Evolutionary conservation across 2,113 vertebrate species (phyloP).

Genomic region (Cottus gobio): DNA sequence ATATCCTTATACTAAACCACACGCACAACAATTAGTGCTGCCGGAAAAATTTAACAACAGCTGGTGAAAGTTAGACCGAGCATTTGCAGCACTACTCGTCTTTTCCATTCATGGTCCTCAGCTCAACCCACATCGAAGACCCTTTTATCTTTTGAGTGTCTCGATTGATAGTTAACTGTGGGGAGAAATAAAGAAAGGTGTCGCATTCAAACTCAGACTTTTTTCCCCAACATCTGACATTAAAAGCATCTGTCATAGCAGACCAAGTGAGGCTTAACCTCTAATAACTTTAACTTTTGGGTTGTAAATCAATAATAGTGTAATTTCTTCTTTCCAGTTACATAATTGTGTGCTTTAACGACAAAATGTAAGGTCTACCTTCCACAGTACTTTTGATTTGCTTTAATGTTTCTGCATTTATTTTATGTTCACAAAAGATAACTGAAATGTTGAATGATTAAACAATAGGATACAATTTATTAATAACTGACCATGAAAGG

Average conservation of each 20-base stretch:
- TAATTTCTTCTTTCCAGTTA: background rate
- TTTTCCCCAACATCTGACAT: background rate
- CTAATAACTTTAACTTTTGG: background rate
- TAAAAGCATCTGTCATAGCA: background rate
- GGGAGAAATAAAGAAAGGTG: background rate
- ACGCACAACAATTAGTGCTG: constrained; percentile 81
- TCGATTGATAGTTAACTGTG: constrained; percentile 10
- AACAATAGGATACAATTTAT: background rate
- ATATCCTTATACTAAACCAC: constrained; percentile 84
- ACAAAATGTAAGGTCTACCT: background rate
- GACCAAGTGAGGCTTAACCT: background rate
- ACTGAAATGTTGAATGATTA: background rate
- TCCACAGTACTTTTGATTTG: background rate
- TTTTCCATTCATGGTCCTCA: constrained; percentile 64
- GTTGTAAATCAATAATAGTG: background rate
- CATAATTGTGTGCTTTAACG: background rate
- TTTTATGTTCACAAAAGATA: background rate
- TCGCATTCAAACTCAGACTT: background rate
- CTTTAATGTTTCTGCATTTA: background rate
- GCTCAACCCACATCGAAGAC: constrained; percentile 33
- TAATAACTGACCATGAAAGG: background rate
- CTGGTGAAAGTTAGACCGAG: constrained; percentile 76
- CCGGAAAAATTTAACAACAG: constrained; percentile 81
- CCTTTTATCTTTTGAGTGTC: constrained; percentile 19
- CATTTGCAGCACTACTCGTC: constrained; percentile 62